Evolutionary conservation across 2,113 vertebrate genomes (phyloP).

Genomic region (Sturnus vulgaris): DNA sequence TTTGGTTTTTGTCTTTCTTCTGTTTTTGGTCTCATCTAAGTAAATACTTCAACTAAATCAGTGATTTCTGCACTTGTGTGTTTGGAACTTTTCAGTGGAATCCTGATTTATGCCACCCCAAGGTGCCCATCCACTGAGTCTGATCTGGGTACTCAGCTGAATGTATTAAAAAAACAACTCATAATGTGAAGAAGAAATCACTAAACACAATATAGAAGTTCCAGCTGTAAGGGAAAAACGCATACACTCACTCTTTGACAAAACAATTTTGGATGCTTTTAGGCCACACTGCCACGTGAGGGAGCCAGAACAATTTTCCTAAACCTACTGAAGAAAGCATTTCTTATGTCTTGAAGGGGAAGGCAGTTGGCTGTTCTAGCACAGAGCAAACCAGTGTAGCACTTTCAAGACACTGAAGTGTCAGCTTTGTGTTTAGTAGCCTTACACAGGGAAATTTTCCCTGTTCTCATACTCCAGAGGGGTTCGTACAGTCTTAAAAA

Average conservation of each 20-base stretch:
- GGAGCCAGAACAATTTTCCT: background rate
- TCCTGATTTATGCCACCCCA: background rate
- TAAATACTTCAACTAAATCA: background rate
- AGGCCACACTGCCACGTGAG: background rate
- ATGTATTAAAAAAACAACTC: background rate
- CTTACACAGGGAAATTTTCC: background rate
- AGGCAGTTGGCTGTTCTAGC: background rate
- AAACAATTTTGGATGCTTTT: background rate
- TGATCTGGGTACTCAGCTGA: background rate
- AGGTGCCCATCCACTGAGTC: background rate
- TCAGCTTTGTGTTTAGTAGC: background rate
- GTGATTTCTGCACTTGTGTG: background rate
- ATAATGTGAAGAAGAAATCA: background rate
- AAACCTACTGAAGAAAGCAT: background rate
- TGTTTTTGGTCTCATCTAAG: background rate
- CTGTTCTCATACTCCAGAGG: background rate
- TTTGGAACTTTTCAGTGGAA: background rate
- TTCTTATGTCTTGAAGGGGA: background rate
- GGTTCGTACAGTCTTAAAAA: background rate
- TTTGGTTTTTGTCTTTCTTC: background rate
- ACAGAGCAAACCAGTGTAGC: accelerated
- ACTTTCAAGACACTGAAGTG: background rate
- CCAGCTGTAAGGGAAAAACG: background rate
- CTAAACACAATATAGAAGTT: background rate
- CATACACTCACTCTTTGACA: accelerated